Evolutionary conservation across 2,888 invertebrate genomes (phyloP), one percentile per base, ranked within the genome.

Genomic region (Noctua pronuba): DNA sequence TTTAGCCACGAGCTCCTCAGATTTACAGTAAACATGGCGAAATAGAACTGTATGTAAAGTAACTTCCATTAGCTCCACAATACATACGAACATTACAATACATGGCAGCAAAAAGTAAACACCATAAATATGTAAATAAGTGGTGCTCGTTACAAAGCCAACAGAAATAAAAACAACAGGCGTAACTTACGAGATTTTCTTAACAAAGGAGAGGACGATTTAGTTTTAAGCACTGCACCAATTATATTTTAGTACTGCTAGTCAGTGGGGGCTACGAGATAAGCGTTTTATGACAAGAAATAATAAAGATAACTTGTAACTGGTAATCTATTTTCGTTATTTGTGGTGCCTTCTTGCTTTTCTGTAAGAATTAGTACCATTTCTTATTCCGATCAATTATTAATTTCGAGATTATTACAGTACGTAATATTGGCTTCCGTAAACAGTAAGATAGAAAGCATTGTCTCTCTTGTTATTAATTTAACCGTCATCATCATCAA

Each of bases 191-290:
- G 80, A 83, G 81, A 82, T 83, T 83, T 86, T 82, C 88, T 87
- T 87, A 86, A 90, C 85, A 89, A 89, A 86, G 78, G 67, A 74
- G 69, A 24, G 76, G 67, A 83, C 79, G 79, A 85, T 89, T 88
- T 89, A 85, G 85, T 84, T 89, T 83, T 80, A 83, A 86, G 81
- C 79, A 82, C 85, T 88, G 88, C 88, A 80, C 83, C 80, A 85
- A 86, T 88, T 88, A 88, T 86, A 86, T 85, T 85, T 82, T 69
- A 81, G 80, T 67, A 80, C 79, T 77, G 75, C 73, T 77, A 71
- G 73, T 69, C 65, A 60, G 77, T 16, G 74, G 49, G 55, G 80
- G 82, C 76, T 52, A 73, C 11, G 35, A 88, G 58, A 74, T 41
- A n/a, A 80, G 69, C 78, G 75, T 70, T 66, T 74, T 65, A 52